Evolutionary conservation across 2,797 vertebrate genomes (phyloP), one percentile per base, ranked within the genome.

Genomic region (Spheniscus humboldti): DNA sequence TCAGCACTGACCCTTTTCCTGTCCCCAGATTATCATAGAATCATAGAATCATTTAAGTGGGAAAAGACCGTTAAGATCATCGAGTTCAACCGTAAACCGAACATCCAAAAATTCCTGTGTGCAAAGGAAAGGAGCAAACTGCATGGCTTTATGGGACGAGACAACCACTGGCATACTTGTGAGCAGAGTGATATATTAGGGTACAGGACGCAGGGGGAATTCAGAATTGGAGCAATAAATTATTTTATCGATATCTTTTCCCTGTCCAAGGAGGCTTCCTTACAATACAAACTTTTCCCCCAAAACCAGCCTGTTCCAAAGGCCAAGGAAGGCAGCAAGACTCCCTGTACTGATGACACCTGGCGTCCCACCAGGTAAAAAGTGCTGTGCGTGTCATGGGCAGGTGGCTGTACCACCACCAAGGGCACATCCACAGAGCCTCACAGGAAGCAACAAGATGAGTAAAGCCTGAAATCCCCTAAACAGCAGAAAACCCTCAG

Each of bases 301-400:
- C 18, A 19, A 53, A 89, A 89, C 16, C 41, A 91, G 15, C 18
- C 37, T 66, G 53, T 55, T 69, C 74, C 71, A 63, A 89, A 79
- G 41, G 45, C 47, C 59, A 35, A 37, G 27, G n/a, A 66, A 87
- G 50, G 39, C 37, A 78, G 33, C 37, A 84, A 12, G 8, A 30
- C 9, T 62, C 37, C 35, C 15, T 69, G 31, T 11, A 16, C 27
- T 52, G n/a, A 11, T 43, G 9, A 68, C 33, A 35, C 13, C 2
- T 4, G 28, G 10, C 17, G 1, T 77, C n/a, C 18, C 55, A 76
- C 1, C 0, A 55, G 57, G 1, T 55, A 52, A 37, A 84, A 81
- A 43, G 27, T 41, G 3, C 8, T 50, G 13, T 0, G 2, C 2
- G 6, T 33, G 56, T 11, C 2, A 1, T 5, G 14, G 45, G 39